Conservation (phyloP, 2,113 vertebrate genomes). For the Microcebus jonahi region DNA sequence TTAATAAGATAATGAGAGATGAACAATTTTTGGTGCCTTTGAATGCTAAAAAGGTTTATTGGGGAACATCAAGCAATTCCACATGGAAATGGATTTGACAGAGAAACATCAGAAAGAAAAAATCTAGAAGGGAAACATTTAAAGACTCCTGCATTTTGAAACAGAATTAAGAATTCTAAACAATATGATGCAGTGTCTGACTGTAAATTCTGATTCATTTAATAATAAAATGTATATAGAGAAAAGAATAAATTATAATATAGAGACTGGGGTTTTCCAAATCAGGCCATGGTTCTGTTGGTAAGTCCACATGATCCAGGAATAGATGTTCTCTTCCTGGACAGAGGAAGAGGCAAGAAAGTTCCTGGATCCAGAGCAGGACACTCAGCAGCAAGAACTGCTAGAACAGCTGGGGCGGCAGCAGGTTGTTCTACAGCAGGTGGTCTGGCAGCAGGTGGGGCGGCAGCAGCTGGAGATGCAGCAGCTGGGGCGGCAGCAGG, state of each 20-base stretch:
- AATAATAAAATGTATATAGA: not conserved
- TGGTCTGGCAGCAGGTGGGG: not conserved
- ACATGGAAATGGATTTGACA: not conserved
- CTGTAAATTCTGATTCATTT: not conserved
- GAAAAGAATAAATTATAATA: not conserved
- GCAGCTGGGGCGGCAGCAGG: not conserved
- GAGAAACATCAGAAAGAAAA: not conserved
- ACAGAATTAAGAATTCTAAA: not conserved
- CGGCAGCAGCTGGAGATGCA: not conserved
- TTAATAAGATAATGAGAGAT: not conserved
- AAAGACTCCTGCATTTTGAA: not conserved
- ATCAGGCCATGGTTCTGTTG: not conserved
- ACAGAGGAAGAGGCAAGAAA: too few relatives aligned
- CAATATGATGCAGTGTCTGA: not conserved
- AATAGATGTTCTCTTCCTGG: too few relatives aligned
- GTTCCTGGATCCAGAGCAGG: too few relatives aligned
- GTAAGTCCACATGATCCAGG: too few relatives aligned
- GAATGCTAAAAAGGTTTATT: slow-evolving; percentile 4
- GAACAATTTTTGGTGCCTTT: not conserved
- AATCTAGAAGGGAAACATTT: not conserved
- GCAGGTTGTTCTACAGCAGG: not conserved
- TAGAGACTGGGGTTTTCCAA: not conserved
- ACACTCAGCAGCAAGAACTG: too few relatives aligned
- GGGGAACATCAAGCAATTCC: not conserved
- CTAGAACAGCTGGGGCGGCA: not conserved